phyloP scores from a whole-genome alignment of 2,797 vertebrate genomes.

The Cynodonichthys magdalenae region DNA sequence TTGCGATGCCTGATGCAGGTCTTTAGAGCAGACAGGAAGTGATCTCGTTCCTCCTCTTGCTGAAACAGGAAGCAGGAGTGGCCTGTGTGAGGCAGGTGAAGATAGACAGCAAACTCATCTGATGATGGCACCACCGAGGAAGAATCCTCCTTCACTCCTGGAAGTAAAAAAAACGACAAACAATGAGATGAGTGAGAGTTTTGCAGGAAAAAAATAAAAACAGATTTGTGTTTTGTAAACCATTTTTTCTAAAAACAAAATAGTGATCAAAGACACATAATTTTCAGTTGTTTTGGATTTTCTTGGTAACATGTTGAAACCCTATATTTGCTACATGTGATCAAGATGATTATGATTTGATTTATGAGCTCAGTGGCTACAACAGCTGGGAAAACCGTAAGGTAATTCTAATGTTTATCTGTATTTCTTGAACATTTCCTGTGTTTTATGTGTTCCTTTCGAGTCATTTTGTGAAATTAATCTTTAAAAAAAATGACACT shows the following conservation, averaged over 20 bases:
- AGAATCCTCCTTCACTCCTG: slow-evolving; percentile 82
- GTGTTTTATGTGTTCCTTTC: not conserved
- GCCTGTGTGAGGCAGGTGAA: slow-evolving; percentile 85
- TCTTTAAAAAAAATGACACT: not conserved
- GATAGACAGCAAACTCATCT: slow-evolving; percentile 83
- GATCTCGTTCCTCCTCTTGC: slow-evolving; percentile 71
- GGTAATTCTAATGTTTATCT: too few relatives aligned
- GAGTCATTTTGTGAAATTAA: not conserved
- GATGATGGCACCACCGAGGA: slow-evolving; percentile 70
- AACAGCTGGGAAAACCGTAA: too few relatives aligned
- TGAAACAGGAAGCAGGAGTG: slow-evolving; percentile 87
- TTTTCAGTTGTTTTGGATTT: too few relatives aligned
- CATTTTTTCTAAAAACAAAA: too few relatives aligned
- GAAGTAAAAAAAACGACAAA: slow-evolving; percentile 11
- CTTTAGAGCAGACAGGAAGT: slow-evolving; percentile 81
- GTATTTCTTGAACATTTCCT: too few relatives aligned
- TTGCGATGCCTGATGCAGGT: slow-evolving; percentile 88
- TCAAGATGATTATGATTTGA: too few relatives aligned
- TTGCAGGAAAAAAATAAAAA: not conserved
- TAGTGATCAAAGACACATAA: too few relatives aligned
- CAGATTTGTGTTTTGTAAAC: not conserved
- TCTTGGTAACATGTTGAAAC: too few relatives aligned
- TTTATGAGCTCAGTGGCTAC: too few relatives aligned
- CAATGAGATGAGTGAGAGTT: not conserved
- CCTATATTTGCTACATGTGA: too few relatives aligned